Conservation (phyloP, 2,888 invertebrate genomes). For the Phania funesta region DNA sequence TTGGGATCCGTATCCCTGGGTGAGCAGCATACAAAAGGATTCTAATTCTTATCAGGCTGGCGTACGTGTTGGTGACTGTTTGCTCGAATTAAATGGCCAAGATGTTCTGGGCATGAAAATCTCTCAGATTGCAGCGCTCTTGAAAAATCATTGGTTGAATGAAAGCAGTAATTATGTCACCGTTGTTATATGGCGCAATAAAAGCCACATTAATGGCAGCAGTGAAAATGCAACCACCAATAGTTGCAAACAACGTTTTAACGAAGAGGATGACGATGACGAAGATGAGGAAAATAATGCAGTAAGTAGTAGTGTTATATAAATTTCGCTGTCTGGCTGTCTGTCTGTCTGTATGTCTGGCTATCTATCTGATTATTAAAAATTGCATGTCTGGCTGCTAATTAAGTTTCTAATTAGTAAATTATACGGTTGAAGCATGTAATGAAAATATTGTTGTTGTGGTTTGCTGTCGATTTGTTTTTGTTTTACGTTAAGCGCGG, state of each 20-base stretch:
- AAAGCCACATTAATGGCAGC: slow-evolving; percentile 66
- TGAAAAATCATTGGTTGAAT: slow-evolving; percentile 77
- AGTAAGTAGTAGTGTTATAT: slow-evolving; percentile 34
- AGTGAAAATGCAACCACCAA: slow-evolving; percentile 26
- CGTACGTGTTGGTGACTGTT: slow-evolving; percentile 85
- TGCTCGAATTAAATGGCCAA: slow-evolving; percentile 82
- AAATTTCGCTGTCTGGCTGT: neutral
- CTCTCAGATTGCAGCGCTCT: slow-evolving; percentile 76
- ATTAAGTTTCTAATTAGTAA: slow-evolving; percentile 39
- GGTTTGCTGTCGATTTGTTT: slow-evolving; percentile 13
- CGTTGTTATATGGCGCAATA: slow-evolving; percentile 78
- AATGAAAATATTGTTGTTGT: slow-evolving; percentile 17
- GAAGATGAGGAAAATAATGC: slow-evolving; percentile 65
- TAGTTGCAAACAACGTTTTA: neutral
- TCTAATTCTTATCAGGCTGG: slow-evolving; percentile 85
- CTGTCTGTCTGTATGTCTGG: slow-evolving; percentile 13
- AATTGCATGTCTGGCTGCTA: slow-evolving; percentile 44
- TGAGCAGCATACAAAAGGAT: slow-evolving; percentile 83
- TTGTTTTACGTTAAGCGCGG: slow-evolving; percentile 6
- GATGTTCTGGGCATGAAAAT: slow-evolving; percentile 79
- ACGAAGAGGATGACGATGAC: slow-evolving; percentile 25
- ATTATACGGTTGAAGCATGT: slow-evolving; percentile 37
- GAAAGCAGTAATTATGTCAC: slow-evolving; percentile 75
- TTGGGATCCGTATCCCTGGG: slow-evolving; percentile 92
- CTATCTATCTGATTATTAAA: slow-evolving; percentile 18